A percentile compares a stretch with the other conserved stretches of the same genome.
phyloP scores from a whole-genome alignment of 2,113 vertebrate genomes.

The Osmerus eperlanus region DNA sequence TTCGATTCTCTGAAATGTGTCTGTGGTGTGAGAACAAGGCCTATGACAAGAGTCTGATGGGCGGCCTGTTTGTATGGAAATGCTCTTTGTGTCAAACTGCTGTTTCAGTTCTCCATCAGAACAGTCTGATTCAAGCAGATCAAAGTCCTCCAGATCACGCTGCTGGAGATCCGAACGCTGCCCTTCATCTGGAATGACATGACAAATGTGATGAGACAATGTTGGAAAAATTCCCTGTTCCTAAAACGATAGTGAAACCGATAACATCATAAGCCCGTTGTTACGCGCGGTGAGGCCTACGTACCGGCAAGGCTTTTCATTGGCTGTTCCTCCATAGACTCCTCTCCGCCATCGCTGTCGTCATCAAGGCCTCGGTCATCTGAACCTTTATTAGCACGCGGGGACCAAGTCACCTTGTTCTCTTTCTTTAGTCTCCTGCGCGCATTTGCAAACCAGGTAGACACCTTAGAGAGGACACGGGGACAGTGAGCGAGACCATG shows the following conservation, averaged over 20 bases:
- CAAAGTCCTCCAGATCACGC: constrained; percentile 90
- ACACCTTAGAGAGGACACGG: constrained; percentile 60
- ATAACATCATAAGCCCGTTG: too few relatives aligned
- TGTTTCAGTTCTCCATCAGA: constrained; percentile 82
- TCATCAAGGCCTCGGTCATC: constrained; percentile 84
- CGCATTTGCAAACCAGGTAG: constrained; percentile 92
- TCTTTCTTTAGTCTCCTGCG: constrained; percentile 90
- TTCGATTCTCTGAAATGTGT: constrained; percentile 55
- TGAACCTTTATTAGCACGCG: constrained; percentile 82
- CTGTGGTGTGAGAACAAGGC: constrained; percentile 49
- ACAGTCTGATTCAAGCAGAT: constrained; percentile 82
- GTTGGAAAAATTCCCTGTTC: background rate
- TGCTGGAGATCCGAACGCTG: constrained; percentile 56
- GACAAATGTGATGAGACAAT: background rate
- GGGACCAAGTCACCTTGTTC: constrained; percentile 91
- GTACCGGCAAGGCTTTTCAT: constrained; percentile 77
- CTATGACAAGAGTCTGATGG: constrained; percentile 52
- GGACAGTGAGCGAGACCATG: too few relatives aligned
- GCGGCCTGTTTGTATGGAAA: constrained; percentile 39
- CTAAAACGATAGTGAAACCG: too few relatives aligned
- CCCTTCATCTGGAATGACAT: background rate
- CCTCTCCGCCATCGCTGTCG: constrained; percentile 76
- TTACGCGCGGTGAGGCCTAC: background rate
- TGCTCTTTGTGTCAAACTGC: constrained; percentile 69
- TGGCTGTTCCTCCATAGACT: constrained; percentile 59